Percentiles rank a stretch among this genome's conserved stretches.
Evolutionary conservation across 2,113 vertebrate genomes (phyloP).

Genomic region (Salvelinus namaycush): DNA sequence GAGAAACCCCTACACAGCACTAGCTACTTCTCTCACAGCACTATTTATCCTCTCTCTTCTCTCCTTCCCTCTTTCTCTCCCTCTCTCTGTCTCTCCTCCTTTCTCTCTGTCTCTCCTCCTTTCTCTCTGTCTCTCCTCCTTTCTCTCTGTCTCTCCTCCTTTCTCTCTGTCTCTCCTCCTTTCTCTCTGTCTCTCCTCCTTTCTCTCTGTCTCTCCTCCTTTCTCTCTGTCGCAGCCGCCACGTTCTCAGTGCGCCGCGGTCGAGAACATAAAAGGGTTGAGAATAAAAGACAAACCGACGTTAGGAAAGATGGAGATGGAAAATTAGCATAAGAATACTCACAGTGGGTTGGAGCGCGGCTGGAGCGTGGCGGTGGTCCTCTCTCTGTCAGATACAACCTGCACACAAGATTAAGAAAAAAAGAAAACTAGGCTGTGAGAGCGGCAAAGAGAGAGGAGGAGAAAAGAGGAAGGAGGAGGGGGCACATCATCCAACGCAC

Average conservation of each 20-base stretch:
- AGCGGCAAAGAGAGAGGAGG: conserved; percentile 50
- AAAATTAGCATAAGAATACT: conserved; percentile 67
- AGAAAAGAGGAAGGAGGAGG: conserved; percentile 30
- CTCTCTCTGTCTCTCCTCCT: conserved; percentile 8
- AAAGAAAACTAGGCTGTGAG: conserved; percentile 68
- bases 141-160: conserved; percentile 26
- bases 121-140: conserved; percentile 26
- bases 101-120: conserved; percentile 26
- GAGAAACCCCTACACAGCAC: conserved; percentile 2
- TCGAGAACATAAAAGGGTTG: conserved; percentile 13
- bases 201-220: conserved; percentile 8
- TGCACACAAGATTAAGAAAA: conserved; percentile 58
- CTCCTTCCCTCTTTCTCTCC: not conserved
- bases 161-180: too few relatives aligned
- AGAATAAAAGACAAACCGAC: not conserved
- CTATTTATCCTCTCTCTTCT: not conserved
- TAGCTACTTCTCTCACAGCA: not conserved
- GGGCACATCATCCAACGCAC: conserved; percentile 24
- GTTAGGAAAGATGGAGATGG: conserved; percentile 29
- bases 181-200: not conserved
- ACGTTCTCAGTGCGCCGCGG: conserved; percentile 23
- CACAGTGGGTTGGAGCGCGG: conserved; percentile 63
- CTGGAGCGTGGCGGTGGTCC: conserved; percentile 51
- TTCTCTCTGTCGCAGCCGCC: conserved; percentile 28
- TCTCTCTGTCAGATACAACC: conserved; percentile 66